phyloP scores from a whole-genome alignment of 2,113 vertebrate species.

The Oryzias woworae region DNA sequence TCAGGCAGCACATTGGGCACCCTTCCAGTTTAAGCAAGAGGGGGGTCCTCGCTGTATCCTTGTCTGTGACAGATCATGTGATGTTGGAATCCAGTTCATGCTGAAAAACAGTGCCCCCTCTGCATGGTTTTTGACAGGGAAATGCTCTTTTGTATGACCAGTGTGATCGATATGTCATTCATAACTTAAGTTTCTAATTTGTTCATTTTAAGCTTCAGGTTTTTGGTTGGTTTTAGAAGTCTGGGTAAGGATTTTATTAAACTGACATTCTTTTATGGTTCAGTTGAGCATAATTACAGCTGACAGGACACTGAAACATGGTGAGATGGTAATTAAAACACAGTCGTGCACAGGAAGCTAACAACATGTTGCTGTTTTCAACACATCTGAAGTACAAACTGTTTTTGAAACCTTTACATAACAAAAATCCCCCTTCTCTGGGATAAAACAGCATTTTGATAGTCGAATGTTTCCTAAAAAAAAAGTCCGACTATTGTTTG shows the following conservation, averaged over 20 bases:
- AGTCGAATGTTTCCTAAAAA: too few relatives aligned
- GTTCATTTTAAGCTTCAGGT: not conserved
- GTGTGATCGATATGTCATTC: not conserved
- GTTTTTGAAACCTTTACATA: not conserved
- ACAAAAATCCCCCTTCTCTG: too few relatives aligned
- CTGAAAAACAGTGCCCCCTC: constrained; percentile 14
- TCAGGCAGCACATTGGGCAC: constrained; percentile 55
- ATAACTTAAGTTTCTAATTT: not conserved
- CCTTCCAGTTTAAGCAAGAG: constrained; percentile 15
- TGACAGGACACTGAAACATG: constrained; percentile 10
- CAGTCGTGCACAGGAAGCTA: constrained; percentile 4
- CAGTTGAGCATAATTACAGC: constrained; percentile 20
- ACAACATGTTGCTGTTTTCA: constrained; percentile 16
- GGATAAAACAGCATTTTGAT: too few relatives aligned
- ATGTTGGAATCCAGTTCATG: constrained; percentile 33
- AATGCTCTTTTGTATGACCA: not conserved
- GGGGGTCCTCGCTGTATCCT: constrained; percentile 38
- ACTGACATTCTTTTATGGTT: not conserved
- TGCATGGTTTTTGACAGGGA: constrained; percentile 3
- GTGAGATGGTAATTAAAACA: constrained; percentile 15
- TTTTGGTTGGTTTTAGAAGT: constrained; percentile 10
- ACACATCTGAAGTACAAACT: constrained; percentile 8
- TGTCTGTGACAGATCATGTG: constrained; percentile 40
- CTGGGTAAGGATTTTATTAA: not conserved
- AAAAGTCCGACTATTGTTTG: not conserved